Conservation (phyloP, 1,140 invertebrate species). For the Dendroctonus ponderosae region DNA sequence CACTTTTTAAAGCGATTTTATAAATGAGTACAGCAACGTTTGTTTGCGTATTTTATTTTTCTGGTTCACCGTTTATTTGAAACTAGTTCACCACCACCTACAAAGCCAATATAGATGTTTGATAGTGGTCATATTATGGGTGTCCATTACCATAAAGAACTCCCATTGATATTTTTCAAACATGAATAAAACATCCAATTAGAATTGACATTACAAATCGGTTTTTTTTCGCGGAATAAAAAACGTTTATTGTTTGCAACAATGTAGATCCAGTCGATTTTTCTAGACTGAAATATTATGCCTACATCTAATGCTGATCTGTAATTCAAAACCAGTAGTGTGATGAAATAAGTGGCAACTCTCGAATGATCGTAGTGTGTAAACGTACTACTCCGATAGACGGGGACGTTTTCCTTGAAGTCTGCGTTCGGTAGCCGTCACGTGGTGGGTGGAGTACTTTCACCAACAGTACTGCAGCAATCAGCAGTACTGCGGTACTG, state of each 20-base stretch:
- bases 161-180: too few species aligned
- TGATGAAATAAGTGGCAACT: conserved; percentile 23
- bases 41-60: too few species aligned
- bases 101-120: too few species aligned
- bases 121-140: too few species aligned
- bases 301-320: neutral
- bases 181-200: too few species aligned
- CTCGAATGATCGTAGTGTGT: conserved; percentile 12
- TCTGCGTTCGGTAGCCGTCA: conserved; percentile 26
- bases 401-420: conserved; percentile 34
- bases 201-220: too few species aligned
- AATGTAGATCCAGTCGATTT: neutral
- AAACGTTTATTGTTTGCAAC: neutral
- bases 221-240: neutral
- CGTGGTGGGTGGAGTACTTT: conserved; percentile 33
- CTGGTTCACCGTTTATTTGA: too few species aligned
- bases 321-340: conserved; percentile 13
- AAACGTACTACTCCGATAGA: conserved; percentile 14
- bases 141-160: too few species aligned
- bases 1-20: too few species aligned
- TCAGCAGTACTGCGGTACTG: conserved; percentile 1
- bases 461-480: conserved; percentile 16
- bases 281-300: conserved; percentile 5
- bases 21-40: too few species aligned
- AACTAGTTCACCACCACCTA: too few species aligned